Percentiles rank a stretch among this genome's conserved stretches.
Evolutionary conservation across 2,888 invertebrate genomes (phyloP).

Genomic region (Drosophila emarginata): DNA sequence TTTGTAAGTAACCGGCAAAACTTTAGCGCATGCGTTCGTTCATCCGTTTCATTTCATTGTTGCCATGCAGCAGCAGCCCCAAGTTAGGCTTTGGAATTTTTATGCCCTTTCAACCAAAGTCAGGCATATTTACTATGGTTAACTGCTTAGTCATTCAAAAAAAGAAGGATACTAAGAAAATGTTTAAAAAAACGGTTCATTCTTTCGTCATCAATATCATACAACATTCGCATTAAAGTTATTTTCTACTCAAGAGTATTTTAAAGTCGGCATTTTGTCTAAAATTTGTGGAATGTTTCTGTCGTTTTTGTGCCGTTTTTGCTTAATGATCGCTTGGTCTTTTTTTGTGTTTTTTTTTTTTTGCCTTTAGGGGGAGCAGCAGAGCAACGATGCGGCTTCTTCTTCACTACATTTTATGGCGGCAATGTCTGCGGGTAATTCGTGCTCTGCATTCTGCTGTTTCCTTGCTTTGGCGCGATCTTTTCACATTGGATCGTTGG

Average conservation of each 20-base stretch:
- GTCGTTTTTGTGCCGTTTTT: constrained; percentile 13
- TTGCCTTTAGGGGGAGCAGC: background rate
- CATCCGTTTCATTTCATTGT: constrained; percentile 34
- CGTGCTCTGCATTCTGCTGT: background rate
- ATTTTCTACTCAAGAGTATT: background rate
- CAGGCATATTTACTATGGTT: background rate
- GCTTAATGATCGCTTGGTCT: constrained; percentile 15
- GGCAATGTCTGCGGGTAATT: constrained; percentile 7
- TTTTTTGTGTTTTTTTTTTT: constrained; percentile 27
- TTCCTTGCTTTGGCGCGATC: background rate
- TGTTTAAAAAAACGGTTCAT: too few relatives aligned
- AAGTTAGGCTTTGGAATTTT: background rate
- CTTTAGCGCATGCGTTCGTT: constrained; percentile 33
- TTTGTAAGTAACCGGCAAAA: constrained; percentile 13
- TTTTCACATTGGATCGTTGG: background rate
- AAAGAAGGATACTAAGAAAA: too few relatives aligned
- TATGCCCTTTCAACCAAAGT: background rate
- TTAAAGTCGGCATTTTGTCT: background rate
- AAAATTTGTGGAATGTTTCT: background rate
- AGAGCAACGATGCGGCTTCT: background rate
- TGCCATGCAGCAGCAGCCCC: constrained; percentile 52
- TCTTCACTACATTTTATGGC: constrained; percentile 4
- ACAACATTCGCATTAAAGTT: too few relatives aligned
- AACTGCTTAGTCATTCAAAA: too few relatives aligned
- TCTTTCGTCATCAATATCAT: too few relatives aligned